phyloP scores from a whole-genome alignment of 2,113 vertebrate species.

The Leucoraja erinaceus region DNA sequence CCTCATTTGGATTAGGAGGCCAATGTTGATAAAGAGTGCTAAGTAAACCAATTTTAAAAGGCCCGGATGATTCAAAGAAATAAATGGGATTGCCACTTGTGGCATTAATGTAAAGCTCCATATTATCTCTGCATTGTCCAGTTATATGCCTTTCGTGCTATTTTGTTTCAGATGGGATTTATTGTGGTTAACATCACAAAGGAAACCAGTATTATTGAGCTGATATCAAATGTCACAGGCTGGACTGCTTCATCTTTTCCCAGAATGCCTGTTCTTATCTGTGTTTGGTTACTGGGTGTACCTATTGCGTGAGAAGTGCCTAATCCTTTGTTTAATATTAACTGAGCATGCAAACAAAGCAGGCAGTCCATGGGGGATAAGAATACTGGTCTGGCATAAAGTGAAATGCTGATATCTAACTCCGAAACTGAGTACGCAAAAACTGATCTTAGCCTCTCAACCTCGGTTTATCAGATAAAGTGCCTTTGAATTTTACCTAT shows the following conservation, averaged over 20 bases:
- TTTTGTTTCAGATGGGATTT: constrained; percentile 23
- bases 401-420: not conserved
- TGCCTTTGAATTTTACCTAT: constrained; percentile 1
- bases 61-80: not conserved
- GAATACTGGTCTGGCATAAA: not conserved
- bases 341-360: constrained; percentile 50
- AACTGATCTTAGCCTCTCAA: not conserved
- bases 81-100: not conserved
- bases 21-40: not conserved
- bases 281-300: constrained; percentile 63
- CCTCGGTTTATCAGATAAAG: not conserved
- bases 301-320: constrained; percentile 26
- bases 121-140: not conserved
- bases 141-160: not conserved
- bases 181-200: constrained; percentile 8
- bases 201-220: not conserved
- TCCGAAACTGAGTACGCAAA: not conserved
- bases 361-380: not conserved
- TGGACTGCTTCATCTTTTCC: not conserved
- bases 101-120: constrained; percentile 18
- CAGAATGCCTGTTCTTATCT: constrained; percentile 38
- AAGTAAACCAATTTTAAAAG: not conserved
- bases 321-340: constrained; percentile 46
- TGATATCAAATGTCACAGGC: not conserved
- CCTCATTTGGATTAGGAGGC: not conserved